These are phyloP conservation scores for Athalia circularis DNA, from an alignment of 2,888 invertebrate genomes.

Conservation along the genomic window DNA sequence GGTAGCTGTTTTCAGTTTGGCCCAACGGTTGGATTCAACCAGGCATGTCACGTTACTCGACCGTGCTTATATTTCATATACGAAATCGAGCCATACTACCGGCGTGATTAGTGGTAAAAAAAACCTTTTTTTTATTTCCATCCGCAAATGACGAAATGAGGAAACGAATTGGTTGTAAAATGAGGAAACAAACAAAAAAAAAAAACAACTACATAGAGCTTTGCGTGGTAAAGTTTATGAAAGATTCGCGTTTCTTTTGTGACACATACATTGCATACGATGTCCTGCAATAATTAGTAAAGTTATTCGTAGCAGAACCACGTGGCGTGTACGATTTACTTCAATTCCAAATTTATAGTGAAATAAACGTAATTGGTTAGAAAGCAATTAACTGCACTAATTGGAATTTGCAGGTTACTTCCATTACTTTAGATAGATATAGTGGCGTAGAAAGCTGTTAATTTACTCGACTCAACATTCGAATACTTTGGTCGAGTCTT, in stretches of 20 bases:
- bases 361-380: constrained; percentile 10
- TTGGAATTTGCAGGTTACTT: constrained; percentile 29
- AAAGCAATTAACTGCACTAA: constrained; percentile 22
- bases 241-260: no score
- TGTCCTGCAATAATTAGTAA: neutral
- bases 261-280: no score
- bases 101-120: constrained; percentile 10
- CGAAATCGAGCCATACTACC: constrained; percentile 17
- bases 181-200: no score
- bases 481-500: constrained; percentile 1
- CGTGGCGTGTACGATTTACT: neutral
- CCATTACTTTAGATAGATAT: neutral
- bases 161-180: no score
- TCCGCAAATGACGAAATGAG: neutral
- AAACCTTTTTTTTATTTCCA: constrained; percentile 4
- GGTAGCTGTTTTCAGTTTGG: constrained; percentile 8
- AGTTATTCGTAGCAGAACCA: neutral
- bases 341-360: constrained; percentile 12
- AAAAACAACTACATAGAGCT: no score
- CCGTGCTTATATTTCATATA: constrained; percentile 7
- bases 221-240: no score
- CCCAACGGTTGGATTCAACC: constrained; percentile 28
- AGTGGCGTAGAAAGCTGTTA: neutral
- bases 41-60: constrained; percentile 22
- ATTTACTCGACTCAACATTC: constrained; percentile 12